Evolutionary conservation across 1,140 invertebrate species (phyloP).

Genomic region (Pseudomyrmex concolor): DNA sequence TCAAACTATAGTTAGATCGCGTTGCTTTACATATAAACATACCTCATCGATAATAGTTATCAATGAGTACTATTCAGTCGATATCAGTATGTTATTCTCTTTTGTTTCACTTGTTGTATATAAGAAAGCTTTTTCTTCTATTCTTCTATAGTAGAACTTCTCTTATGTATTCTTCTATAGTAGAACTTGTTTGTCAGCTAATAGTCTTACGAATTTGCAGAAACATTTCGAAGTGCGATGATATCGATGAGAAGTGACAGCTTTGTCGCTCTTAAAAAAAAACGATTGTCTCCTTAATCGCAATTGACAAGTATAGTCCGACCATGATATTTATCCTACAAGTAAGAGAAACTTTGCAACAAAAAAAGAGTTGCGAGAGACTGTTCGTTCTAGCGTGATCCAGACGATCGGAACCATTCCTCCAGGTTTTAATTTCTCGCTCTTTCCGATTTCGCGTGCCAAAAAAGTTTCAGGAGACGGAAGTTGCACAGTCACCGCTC

Average conservation of each 20-base stretch:
- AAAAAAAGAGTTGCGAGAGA: slow-evolving; percentile 5
- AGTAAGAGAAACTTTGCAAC: slow-evolving; percentile 20
- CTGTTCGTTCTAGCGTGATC: slow-evolving; percentile 15
- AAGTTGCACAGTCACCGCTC: slow-evolving; percentile 65
- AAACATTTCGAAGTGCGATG: background rate
- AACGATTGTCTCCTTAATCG: background rate
- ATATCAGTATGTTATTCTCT: too few species aligned
- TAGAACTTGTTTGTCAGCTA: background rate
- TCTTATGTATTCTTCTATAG: background rate
- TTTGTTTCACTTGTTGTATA: too few species aligned
- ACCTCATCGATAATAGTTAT: slow-evolving; percentile 6
- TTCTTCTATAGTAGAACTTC: background rate
- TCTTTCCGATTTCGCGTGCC: slow-evolving; percentile 62
- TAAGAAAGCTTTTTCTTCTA: too few species aligned
- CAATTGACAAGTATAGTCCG: slow-evolving; percentile 1
- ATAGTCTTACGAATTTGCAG: background rate
- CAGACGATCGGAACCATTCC: background rate
- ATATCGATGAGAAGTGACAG: background rate
- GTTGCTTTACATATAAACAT: slow-evolving; percentile 3
- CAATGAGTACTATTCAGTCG: background rate
- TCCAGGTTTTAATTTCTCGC: slow-evolving; percentile 63
- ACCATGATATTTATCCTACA: slow-evolving; percentile 35
- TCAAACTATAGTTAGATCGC: slow-evolving; percentile 3
- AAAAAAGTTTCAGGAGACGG: slow-evolving; percentile 65
- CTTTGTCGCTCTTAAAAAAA: background rate